A percentile compares a stretch with the other conserved stretches of the same genome.
phyloP scores from a whole-genome alignment of 1,140 invertebrate species.

The Drosophila tani region DNA sequence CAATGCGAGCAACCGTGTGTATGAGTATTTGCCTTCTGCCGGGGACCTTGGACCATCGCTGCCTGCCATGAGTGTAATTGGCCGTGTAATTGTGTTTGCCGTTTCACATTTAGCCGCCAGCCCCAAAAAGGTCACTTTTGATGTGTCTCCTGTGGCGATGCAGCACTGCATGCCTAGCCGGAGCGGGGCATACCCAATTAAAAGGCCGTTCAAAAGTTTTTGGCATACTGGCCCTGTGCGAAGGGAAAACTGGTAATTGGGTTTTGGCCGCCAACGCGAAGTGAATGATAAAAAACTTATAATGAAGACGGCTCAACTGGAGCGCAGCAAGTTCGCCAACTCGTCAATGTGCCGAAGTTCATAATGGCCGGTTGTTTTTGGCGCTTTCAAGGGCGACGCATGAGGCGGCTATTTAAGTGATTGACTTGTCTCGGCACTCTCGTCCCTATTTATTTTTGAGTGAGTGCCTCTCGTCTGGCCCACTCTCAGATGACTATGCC shows the following conservation, averaged over 20 bases:
- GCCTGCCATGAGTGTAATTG: conserved; percentile 56
- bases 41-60: conserved; percentile 16
- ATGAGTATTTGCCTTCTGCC: conserved; percentile 24
- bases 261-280: conserved; percentile 46
- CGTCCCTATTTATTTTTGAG: conserved; percentile 46
- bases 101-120: conserved; percentile 48
- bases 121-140: conserved; percentile 58
- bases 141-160: conserved; percentile 31
- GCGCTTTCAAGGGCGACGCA: conserved; percentile 42
- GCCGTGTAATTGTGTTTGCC: conserved; percentile 64
- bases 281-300: conserved; percentile 63
- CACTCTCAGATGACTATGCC: conserved; percentile 2
- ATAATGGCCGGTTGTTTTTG: conserved; percentile 40
- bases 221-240: conserved; percentile 13
- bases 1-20: conserved; percentile 38
- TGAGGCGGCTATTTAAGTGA: conserved; percentile 49
- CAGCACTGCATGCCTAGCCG: conserved; percentile 35
- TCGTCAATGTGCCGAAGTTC: conserved; percentile 85
- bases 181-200: conserved; percentile 41
- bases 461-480: conserved; percentile 25
- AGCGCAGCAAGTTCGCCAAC: conserved; percentile 84
- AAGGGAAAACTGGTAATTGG: conserved; percentile 61
- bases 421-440: conserved; percentile 55
- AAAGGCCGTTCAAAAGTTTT: conserved; percentile 56
- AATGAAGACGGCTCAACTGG: conserved; percentile 75